Percentiles rank a stretch among this genome's conserved stretches.
phyloP scores from a whole-genome alignment of 2,797 vertebrate genomes.

The Enteromius trimaculatus region DNA sequence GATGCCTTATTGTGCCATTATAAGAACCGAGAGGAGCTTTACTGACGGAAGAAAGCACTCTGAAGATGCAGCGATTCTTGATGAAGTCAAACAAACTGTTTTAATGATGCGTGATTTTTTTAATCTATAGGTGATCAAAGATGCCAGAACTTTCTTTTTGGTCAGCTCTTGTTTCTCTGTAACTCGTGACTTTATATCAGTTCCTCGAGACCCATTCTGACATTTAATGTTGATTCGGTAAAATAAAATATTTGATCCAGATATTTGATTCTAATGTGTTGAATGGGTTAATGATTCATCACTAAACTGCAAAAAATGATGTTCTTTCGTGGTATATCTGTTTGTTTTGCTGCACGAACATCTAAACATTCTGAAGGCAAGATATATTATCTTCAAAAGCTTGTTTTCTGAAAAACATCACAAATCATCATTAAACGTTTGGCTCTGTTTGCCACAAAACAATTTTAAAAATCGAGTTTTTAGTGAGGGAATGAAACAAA shows the following conservation, averaged over 20 bases:
- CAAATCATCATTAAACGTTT: neutral
- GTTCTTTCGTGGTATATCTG: neutral
- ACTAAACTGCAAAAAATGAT: neutral
- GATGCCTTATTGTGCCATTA: slow-evolving; percentile 16
- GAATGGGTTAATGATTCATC: neutral
- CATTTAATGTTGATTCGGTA: slow-evolving; percentile 10
- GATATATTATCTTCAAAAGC: neutral
- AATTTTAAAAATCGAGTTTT: neutral
- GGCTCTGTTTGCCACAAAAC: no score
- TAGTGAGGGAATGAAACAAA: neutral
- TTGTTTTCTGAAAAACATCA: neutral
- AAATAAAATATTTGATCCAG: neutral
- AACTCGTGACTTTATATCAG: neutral
- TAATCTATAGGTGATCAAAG: slow-evolving; percentile 2
- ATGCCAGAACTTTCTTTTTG: neutral
- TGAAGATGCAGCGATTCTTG: neutral
- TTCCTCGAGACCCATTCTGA: neutral
- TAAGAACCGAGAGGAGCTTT: neutral
- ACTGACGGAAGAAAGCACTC: neutral
- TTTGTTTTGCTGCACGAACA: neutral
- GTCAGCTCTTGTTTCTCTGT: neutral
- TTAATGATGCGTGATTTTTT: neutral
- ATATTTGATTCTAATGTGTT: neutral
- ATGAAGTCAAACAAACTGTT: neutral
- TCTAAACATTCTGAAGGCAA: neutral